Evolutionary conservation across 2,888 invertebrate species (phyloP), one percentile per base, ranked within the genome.

Genomic region (Serrognathus titanus): DNA sequence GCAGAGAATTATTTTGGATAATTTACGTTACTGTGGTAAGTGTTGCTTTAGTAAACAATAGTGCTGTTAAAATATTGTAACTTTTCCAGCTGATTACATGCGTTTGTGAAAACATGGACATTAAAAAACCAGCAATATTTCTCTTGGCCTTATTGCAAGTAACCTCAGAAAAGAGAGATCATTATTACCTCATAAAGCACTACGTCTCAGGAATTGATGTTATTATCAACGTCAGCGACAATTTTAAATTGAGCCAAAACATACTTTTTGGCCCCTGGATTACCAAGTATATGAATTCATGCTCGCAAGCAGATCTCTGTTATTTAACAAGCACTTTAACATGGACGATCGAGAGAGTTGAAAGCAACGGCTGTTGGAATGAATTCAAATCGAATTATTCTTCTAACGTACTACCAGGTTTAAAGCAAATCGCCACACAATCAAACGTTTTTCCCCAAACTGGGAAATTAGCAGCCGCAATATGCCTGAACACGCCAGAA

Each of bases 201-300:
- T 75, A 71, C 55, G 53, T 75, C 1, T 48, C 54, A 6, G 70
- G 71, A 45, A 62, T 75, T 36, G 64, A 69, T 51, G 41, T 54
- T 9, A 63, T 75, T 5, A 62, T 75, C 12, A 69, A 65, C 51
- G 53, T 58, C 1, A 72, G 70, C 46, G 41, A 59, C n/a, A 68
- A 66, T 51, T 60, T 58, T 12, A 66, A 68, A 39, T 60, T 75
- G 7, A 63, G 71, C 20, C 76, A 77, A 58, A 70, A 70, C 65
- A 43, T 67, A n/a, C 62, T 78, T 20, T 60, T 78, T 3, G 69
- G 70, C 47, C 41, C 60, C n/a, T 78, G 77, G 77, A 62, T 75
- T 31, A 54, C 60, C 11, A 70, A 69, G 56, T 78, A 75, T 60
- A 58, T 72, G 55, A 58, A 65, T 11, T 58, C 62, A 4, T 76